These are phyloP conservation scores for Hylomyscus alleni DNA, from an alignment of 2,797 vertebrate species.

Conservation along the genomic window DNA sequence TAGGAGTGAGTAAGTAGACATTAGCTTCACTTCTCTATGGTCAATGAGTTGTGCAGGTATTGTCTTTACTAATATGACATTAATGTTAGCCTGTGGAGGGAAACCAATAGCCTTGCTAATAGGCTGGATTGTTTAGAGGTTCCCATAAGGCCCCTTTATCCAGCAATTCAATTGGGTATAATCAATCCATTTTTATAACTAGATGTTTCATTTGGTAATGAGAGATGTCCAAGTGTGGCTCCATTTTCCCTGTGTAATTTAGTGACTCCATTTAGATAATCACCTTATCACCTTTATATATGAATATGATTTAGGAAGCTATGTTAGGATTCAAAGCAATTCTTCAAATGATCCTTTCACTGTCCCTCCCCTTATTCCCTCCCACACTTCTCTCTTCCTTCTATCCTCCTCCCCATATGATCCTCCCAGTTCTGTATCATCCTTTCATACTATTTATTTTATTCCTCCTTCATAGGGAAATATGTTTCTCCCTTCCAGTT, in stretches of 20 bases:
- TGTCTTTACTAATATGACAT: not conserved
- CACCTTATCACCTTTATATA: not conserved
- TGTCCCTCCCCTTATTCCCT: not conserved
- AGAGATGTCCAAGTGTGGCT: not conserved
- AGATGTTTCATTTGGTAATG: not conserved
- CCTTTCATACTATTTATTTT: not conserved
- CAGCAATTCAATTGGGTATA: not conserved
- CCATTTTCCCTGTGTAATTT: not conserved
- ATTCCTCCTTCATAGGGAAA: not conserved
- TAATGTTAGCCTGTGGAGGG: not conserved
- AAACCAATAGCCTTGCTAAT: not conserved
- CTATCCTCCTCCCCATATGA: not conserved
- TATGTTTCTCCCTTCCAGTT: not conserved
- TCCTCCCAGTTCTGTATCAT: not conserved
- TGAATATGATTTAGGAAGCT: not conserved
- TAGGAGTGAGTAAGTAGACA: not conserved
- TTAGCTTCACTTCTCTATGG: not conserved
- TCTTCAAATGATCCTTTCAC: not conserved
- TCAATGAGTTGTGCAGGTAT: not conserved
- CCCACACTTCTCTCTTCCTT: not conserved
- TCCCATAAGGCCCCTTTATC: not conserved
- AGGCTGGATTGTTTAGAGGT: not conserved
- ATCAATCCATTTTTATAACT: not conserved
- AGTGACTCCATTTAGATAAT: not conserved
- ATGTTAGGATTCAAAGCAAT: not conserved